phyloP scores from a whole-genome alignment of 2,113 vertebrate species.

The Oceanites oceanicus region DNA sequence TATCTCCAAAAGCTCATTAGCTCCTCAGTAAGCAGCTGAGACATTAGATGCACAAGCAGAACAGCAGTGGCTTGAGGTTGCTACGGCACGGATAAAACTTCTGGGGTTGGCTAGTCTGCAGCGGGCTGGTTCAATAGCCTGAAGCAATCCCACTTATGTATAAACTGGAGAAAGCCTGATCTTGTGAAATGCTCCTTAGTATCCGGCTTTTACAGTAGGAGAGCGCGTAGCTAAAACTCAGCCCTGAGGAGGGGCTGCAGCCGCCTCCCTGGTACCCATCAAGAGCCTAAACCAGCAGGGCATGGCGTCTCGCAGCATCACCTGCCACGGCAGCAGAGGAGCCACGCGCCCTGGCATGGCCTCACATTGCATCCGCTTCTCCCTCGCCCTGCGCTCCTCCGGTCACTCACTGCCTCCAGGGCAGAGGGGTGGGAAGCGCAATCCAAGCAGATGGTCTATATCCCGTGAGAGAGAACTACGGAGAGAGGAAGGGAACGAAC shows the following conservation, averaged over 20 bases:
- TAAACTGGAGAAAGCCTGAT: neutral
- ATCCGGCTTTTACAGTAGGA: neutral
- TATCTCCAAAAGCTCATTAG: conserved; percentile 64
- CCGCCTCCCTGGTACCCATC: neutral
- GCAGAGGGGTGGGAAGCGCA: neutral
- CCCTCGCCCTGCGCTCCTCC: neutral
- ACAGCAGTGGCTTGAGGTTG: neutral
- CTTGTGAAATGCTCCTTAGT: neutral
- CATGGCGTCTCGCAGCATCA: neutral
- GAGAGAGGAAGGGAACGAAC: neutral
- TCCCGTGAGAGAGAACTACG: neutral
- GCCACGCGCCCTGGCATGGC: neutral
- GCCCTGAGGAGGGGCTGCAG: neutral
- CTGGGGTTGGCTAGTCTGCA: neutral
- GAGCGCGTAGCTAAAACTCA: neutral
- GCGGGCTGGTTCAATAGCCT: neutral
- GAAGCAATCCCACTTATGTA: neutral
- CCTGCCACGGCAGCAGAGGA: neutral
- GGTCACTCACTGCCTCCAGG: neutral
- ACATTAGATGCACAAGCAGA: neutral
- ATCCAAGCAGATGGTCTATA: neutral
- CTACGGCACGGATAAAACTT: conserved; percentile 1
- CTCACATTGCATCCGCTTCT: neutral
- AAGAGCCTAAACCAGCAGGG: neutral
- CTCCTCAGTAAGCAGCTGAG: conserved; percentile 28